Conservation (phyloP, 2,888 invertebrate genomes). For the Pinctada fucata region DNA sequence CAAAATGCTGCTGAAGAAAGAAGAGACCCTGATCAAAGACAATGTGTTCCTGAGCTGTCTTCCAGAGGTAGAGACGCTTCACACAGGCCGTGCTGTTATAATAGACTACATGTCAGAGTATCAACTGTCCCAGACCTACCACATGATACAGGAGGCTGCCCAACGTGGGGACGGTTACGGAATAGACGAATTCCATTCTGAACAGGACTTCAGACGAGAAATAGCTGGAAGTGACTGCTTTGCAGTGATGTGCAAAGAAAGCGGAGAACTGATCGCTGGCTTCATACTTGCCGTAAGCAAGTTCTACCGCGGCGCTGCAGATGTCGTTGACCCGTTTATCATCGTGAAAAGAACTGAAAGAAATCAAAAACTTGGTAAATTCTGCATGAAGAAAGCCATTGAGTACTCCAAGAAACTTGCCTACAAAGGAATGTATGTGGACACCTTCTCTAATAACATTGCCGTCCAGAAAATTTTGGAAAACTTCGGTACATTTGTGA, state of each 20-base stretch:
- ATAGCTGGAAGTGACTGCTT: conserved; percentile 48
- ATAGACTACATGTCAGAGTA: conserved; percentile 49
- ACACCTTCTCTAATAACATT: conserved; percentile 57
- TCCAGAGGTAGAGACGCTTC: conserved; percentile 18
- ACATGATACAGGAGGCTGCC: conserved; percentile 50
- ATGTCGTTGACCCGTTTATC: conserved; percentile 54
- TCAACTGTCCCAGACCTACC: conserved; percentile 51
- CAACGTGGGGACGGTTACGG: conserved; percentile 50
- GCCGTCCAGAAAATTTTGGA: conserved; percentile 54
- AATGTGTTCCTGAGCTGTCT: conserved; percentile 9
- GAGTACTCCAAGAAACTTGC: conserved; percentile 50
- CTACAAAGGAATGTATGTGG: conserved; percentile 58
- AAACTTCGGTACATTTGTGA: conserved; percentile 47
- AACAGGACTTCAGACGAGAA: conserved; percentile 51
- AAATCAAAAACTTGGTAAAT: conserved; percentile 48
- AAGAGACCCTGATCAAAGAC: conserved; percentile 8
- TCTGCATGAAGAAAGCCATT: conserved; percentile 51
- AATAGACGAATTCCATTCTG: conserved; percentile 53
- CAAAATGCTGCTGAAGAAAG: conserved; percentile 21
- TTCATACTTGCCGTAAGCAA: conserved; percentile 51
- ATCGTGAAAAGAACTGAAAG: conserved; percentile 49
- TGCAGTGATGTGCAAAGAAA: conserved; percentile 41
- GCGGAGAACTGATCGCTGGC: conserved; percentile 49
- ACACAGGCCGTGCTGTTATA: conserved; percentile 38
- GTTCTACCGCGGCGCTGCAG: conserved; percentile 51